Conservation (phyloP, 2,797 vertebrate species). For the Cichlasoma orientale region DNA sequence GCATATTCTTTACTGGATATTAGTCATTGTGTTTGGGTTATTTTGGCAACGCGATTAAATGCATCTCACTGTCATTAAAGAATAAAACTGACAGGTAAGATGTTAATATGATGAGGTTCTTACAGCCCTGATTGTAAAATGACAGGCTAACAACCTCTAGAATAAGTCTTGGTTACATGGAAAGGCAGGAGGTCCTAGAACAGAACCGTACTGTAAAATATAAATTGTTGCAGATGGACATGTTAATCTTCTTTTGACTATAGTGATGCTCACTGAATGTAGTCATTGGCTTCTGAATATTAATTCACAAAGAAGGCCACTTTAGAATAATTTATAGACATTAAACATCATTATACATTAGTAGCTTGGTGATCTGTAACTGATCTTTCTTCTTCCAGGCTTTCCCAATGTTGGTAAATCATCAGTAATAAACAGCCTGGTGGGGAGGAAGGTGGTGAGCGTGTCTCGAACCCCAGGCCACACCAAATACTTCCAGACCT, state of each 20-base stretch:
- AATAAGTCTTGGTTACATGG: background rate
- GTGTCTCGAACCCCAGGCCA: slow-evolving; percentile 94
- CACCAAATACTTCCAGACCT: slow-evolving; percentile 97
- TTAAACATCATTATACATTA: background rate
- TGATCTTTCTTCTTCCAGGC: slow-evolving; percentile 67
- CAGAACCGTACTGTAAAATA: background rate
- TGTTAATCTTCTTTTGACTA: background rate
- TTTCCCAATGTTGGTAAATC: slow-evolving; percentile 95
- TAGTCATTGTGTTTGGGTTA: too few species aligned
- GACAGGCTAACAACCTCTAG: background rate
- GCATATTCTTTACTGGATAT: too few species aligned
- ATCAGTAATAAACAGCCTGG: slow-evolving; percentile 90
- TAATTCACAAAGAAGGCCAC: background rate
- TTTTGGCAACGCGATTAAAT: background rate
- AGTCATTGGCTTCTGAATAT: background rate
- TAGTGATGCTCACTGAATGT: background rate
- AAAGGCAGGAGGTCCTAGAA: background rate
- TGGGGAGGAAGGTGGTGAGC: slow-evolving; percentile 91
- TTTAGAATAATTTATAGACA: background rate
- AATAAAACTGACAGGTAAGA: background rate
- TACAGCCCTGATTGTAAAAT: background rate
- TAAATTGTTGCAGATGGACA: background rate
- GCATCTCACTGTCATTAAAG: background rate
- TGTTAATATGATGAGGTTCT: background rate
- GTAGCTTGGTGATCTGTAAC: background rate